Base-by-base conservation (phyloP, 2,888 invertebrate species). In the Tromatobia lineatoria region DNA sequence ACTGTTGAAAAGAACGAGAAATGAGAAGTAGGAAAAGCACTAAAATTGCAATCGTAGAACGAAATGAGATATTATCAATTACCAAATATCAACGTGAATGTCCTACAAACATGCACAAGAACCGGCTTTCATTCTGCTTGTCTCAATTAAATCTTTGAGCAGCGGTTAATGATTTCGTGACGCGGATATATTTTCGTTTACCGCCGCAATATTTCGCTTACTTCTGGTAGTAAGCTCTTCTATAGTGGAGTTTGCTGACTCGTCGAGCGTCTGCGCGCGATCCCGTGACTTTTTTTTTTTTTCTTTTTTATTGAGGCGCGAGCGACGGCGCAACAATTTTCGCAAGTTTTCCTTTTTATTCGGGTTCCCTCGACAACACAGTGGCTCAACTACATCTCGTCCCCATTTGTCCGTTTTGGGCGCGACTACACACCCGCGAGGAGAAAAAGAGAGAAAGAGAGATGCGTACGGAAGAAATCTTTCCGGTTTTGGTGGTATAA, bases 381-480 rank as follows among this genome's bases (percentile, higher is more conserved):
- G 80, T 90, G 87, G 88, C 90, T 88, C 86, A 84, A 90, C 90
- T 89, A 88, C 89, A 83, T 76, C 90, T 89, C 91, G 91, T 88
- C 90, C 83, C 91, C 89, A 92, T 92, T 92, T 92, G 91, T 92
- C 90, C 91, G 88, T 91, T 91, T 92, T 88, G 88, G 90, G 88
- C 88, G 89, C 89, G 86, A 77, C 76, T 76, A 69, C 73, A 83
- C 57, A 59, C 76, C 77, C 66, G 77, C 61, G 52, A 23, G 57
- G 29, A 18, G 18, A 54, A 52, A 70, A 45, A 52, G 67, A 80
- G 52, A 13, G 52, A 61, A 61, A 70, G 69, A 50, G n/a, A 66
- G 61, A 59, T 85, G 85, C 87, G 88, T 87, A 88, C 90, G 91
- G 92, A 92, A 92, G 92, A 91, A 92, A 92, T 92, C 91, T 90